Evolutionary conservation across 1,140 invertebrate genomes (phyloP).

Genomic region (Drosophila grimshawi): DNA sequence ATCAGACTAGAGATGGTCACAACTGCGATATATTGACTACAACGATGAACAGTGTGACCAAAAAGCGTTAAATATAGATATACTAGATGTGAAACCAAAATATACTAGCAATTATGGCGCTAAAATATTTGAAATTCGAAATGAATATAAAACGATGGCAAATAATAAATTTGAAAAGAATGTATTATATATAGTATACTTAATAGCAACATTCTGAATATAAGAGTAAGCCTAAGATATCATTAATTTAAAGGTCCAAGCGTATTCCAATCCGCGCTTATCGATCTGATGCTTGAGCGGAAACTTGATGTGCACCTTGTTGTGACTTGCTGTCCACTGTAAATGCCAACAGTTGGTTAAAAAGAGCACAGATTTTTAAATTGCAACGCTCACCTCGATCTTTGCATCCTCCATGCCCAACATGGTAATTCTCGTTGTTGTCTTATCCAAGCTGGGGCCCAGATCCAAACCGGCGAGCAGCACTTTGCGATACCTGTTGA

Average conservation of each 20-base stretch:
- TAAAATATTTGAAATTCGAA: neutral
- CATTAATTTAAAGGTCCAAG: slow-evolving; percentile 80
- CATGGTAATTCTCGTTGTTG: slow-evolving; percentile 51
- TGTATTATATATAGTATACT: neutral
- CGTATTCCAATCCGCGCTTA: slow-evolving; percentile 65
- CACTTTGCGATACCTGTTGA: slow-evolving; percentile 50
- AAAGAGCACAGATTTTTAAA: neutral
- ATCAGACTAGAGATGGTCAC: slow-evolving; percentile 42
- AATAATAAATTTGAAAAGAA: neutral
- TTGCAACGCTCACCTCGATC: slow-evolving; percentile 47
- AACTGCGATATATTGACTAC: slow-evolving; percentile 5
- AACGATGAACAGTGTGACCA: slow-evolving; percentile 22
- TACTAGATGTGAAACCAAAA: neutral
- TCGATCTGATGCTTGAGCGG: slow-evolving; percentile 78
- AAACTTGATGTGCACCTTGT: slow-evolving; percentile 64
- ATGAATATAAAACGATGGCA: neutral
- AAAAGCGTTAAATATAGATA: neutral
- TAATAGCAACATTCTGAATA: too few relatives aligned
- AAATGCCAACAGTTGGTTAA: slow-evolving; percentile 3
- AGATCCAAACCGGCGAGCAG: slow-evolving; percentile 59
- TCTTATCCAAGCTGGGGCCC: slow-evolving; percentile 22
- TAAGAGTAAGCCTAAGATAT: slow-evolving; percentile 26
- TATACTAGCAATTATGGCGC: neutral
- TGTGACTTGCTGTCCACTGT: slow-evolving; percentile 61
- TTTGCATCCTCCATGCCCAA: slow-evolving; percentile 66